Evolutionary conservation across 2,113 vertebrate genomes (phyloP), one percentile per base, ranked within the genome.

Genomic region (Orycteropus afer): DNA sequence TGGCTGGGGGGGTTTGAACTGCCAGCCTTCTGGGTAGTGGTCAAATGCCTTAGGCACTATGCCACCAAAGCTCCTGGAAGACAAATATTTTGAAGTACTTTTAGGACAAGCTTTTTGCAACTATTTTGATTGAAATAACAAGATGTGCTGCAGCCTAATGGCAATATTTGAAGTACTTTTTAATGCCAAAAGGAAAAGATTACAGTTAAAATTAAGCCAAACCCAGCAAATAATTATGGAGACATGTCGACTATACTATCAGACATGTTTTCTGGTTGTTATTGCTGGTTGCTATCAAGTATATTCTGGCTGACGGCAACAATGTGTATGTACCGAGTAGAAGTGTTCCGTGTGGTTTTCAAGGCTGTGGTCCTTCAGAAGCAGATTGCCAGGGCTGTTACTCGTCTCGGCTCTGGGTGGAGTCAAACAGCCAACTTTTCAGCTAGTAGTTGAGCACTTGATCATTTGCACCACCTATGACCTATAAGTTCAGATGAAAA

Each of bases 41-140:
- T n/a, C n/a, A n/a, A n/a, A n/a, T n/a, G n/a, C n/a, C n/a, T n/a
- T n/a, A n/a, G n/a, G n/a, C n/a, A n/a, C n/a, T n/a, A n/a, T n/a
- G n/a, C n/a, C n/a, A n/a, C n/a, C n/a, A n/a, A n/a, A n/a, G n/a
- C n/a, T n/a, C n/a, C n/a, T 89, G 25, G 34, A 29, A 80, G 29
- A 29, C 51, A 92, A 91, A 67, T 65, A 80, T 45, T 88, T 78
- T 79, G 29, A 85, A 76, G 51, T 37, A 59, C 15, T 89, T 89
- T 94, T 37, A 51, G 49, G 20, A 81, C 42, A 92, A 92, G 5
- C 17, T 86, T 84, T 84, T 96, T 89, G 32, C 22, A 85, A 74
- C 25, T 74, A 25, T 69, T 92, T 74, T 86, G 42, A 67, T 69
- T 90, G 86, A 90, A 85, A 80, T 74, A 45, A 20, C 91, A 89